These are phyloP conservation scores for Spodoptera frugiperda DNA, from an alignment of 1,140 invertebrate genomes.

Conservation along the genomic window DNA sequence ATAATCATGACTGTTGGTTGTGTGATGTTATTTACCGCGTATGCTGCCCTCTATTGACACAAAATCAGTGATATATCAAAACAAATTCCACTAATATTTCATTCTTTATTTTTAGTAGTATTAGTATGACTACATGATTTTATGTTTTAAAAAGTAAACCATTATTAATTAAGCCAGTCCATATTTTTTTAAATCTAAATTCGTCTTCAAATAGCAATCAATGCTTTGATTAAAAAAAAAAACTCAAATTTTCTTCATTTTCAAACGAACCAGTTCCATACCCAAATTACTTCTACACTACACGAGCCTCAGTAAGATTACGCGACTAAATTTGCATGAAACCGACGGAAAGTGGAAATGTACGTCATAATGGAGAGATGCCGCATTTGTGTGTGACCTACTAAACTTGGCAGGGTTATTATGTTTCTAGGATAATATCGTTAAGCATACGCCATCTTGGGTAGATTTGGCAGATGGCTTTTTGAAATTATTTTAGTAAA, in stretches of 20 bases:
- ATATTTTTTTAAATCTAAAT: too few relatives aligned
- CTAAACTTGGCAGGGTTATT: constrained; percentile 49
- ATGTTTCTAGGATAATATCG: constrained; percentile 7
- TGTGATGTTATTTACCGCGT: too few relatives aligned
- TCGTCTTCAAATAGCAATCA: too few relatives aligned
- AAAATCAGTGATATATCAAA: too few relatives aligned
- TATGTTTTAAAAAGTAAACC: too few relatives aligned
- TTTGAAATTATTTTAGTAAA: neutral
- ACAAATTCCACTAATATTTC: too few relatives aligned
- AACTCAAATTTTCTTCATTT: constrained; percentile 1
- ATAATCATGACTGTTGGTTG: too few relatives aligned
- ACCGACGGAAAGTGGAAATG: constrained; percentile 10
- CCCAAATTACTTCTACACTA: neutral
- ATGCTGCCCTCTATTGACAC: too few relatives aligned
- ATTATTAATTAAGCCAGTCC: too few relatives aligned
- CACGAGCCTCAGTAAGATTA: constrained; percentile 11
- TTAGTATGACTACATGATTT: too few relatives aligned
- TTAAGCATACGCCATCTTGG: neutral
- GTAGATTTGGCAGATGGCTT: neutral
- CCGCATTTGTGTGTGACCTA: constrained; percentile 49
- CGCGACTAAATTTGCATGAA: constrained; percentile 28
- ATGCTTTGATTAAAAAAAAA: neutral
- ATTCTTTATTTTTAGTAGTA: too few relatives aligned
- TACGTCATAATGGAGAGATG: constrained; percentile 11
- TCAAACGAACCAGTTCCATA: neutral